Evolutionary conservation across 2,113 vertebrate genomes (phyloP), one percentile per base, ranked within the genome.

Genomic region (Pimephales promelas): DNA sequence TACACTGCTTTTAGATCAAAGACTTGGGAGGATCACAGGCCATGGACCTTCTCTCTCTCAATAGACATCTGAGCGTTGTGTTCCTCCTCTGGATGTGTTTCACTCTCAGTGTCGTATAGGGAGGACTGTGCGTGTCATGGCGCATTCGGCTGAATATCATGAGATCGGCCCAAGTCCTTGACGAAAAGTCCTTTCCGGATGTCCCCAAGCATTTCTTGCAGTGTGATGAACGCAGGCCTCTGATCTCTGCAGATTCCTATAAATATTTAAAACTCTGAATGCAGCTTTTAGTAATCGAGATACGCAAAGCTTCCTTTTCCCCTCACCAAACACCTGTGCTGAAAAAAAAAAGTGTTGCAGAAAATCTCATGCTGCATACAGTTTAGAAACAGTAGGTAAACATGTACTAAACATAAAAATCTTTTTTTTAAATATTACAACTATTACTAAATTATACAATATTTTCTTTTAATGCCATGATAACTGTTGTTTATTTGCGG

Each of bases 201-300:
- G 5, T 56, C 54, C 76, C 49, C 16, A 18, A 64, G 28, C 45
- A 34, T n/a, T 18, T 74, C n/a, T 36, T 43, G 73, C 64, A 68
- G 45, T 22, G 26, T 54, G n/a, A 36, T 6, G 73, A 78, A 76
- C 52, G 75, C 66, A 62, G 20, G 82, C 74, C 43, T 40, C 43
- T 59, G 2, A 49, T 85, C 85, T 73, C 84, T 83, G 79, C 88
- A 83, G 89, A 83, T 75, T 86, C 61, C 34, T 47, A 76, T 72
- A 92, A 93, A 90, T 90, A 93, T 92, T 86, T 62, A 92, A 45
- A 34, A 74, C n/a, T 54, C 87, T 74, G 68, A 88, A 70, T 78
- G 40, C 59, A 83, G 85, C 83, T 82, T 84, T 86, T 73, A 88
- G 68, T 56, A 81, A 81, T 79, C 71, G 16, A 47, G 57, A 80